phyloP scores from a whole-genome alignment of 2,113 vertebrate genomes.

The Nothoprocta pentlandii region DNA sequence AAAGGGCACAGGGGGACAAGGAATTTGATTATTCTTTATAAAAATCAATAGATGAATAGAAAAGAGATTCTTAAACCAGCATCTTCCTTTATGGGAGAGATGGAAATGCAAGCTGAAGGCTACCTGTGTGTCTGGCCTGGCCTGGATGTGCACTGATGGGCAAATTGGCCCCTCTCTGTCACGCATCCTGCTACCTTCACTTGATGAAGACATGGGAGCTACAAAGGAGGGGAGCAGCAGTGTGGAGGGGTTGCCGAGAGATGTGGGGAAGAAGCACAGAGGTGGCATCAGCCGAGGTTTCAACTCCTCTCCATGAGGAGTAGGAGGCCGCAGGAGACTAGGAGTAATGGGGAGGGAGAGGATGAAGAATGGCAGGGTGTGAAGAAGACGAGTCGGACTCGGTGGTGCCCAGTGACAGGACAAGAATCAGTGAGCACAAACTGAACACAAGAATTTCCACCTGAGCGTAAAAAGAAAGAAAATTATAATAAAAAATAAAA shows the following conservation, averaged over 20 bases:
- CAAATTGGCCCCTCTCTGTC: fast-evolving
- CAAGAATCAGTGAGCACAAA: too few species aligned
- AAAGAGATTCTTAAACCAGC: not conserved
- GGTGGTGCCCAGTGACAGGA: too few species aligned
- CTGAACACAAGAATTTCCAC: too few species aligned
- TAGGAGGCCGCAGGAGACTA: not conserved
- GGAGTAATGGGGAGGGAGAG: not conserved
- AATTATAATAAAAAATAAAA: too few species aligned
- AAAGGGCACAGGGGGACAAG: not conserved
- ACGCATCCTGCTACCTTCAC: fast-evolving
- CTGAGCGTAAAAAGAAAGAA: too few species aligned
- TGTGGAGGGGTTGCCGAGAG: not conserved
- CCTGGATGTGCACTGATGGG: not conserved
- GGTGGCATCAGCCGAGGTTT: not conserved
- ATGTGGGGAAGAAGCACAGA: not conserved
- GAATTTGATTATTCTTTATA: not conserved
- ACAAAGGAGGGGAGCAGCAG: not conserved
- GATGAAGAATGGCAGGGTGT: not conserved
- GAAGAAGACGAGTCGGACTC: too few species aligned
- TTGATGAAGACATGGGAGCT: fast-evolving
- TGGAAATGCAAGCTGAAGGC: fast-evolving
- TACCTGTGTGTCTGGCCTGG: not conserved
- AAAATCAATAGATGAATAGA: not conserved
- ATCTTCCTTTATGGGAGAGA: not conserved
- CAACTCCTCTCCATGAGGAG: not conserved